phyloP scores from a whole-genome alignment of 2,888 invertebrate species.

The Drosophila mimetica region DNA sequence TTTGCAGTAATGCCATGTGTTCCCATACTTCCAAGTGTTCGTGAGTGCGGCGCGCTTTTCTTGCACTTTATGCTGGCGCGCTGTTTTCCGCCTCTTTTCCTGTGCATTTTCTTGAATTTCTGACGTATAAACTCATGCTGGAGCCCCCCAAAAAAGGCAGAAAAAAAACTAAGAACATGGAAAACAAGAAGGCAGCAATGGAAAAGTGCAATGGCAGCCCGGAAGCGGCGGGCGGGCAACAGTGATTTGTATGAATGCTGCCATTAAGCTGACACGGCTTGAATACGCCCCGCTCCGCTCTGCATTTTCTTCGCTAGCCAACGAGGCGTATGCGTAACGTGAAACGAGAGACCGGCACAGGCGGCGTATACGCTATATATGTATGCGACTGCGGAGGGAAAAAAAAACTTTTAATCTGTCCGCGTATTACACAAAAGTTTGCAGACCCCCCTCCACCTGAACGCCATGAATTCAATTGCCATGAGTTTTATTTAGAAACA shows the following conservation, averaged over 20 bases:
- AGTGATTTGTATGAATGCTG: conserved; percentile 71
- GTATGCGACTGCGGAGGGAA: neutral
- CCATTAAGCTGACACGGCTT: conserved; percentile 63
- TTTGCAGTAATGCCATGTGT: conserved; percentile 42
- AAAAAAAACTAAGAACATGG: conserved; percentile 17
- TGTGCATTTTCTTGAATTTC: conserved; percentile 60
- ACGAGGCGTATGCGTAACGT: conserved; percentile 55
- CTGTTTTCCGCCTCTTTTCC: conserved; percentile 30
- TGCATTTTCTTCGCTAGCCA: conserved; percentile 24
- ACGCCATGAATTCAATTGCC: conserved; percentile 68
- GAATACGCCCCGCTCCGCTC: conserved; percentile 34
- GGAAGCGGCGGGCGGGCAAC: conserved; percentile 47
- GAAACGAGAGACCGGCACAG: conserved; percentile 27
- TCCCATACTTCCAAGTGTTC: conserved; percentile 17
- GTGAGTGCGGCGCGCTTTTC: conserved; percentile 52
- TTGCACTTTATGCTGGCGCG: conserved; percentile 48
- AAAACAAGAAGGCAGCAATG: conserved; percentile 29
- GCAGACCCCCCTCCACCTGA: conserved; percentile 10
- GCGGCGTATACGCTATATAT: conserved; percentile 36
- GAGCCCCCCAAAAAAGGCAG: conserved; percentile 17
- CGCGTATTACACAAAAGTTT: conserved; percentile 57
- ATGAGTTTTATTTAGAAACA: conserved; percentile 73
- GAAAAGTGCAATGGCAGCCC: conserved; percentile 68
- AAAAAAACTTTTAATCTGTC: conserved; percentile 49
- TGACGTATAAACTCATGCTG: conserved; percentile 59